Evolutionary conservation across 2,113 vertebrate species (phyloP), one percentile per base, ranked within the genome.

Genomic region (Gorilla gorilla): DNA sequence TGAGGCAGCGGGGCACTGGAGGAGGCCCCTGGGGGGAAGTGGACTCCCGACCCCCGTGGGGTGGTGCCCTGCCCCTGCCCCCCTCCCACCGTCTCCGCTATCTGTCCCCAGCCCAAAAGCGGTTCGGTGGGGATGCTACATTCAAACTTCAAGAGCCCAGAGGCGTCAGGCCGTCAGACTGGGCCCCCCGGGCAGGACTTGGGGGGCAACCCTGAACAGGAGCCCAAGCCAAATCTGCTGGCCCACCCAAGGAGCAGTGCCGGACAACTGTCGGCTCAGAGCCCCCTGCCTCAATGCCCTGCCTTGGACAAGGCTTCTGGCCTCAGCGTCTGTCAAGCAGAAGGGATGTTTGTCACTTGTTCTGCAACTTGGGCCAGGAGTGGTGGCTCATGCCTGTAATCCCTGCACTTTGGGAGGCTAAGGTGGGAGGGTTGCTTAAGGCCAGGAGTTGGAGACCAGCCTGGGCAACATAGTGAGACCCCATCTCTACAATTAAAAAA

Each of bases 1-100:
- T 99, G 98, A 98, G 98, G 93, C 99, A 99, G 75, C 98, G 99
- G 80, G 99, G 98, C 0, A 76, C 84, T 2, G 94, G 83, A 43
- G 98, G 98, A 30, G 61, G 89, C 2, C 68, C 84, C 32, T 17
- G 94, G 3, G 75, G 45, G 4, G 97, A 98, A 27, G 22, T 2
- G 1, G 97, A 93, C 6, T 12, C 79, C 38, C 48, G 22, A 0
- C 81, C 72, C 9, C 85, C 76, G 68, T 72, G 93, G 95, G 64
- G 75, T 0, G 0, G 93, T 16, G 93, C 86, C 22, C 40, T 92
- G 23, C 72, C 94, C 18, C 30, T 4, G 20, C 13, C 16, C 59
- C 48, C 96, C 0, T 35, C 45, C 14, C 66, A 27, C 70, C 89
- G 1, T 11, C 66, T 94, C 10, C 84, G 0, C 32, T 95, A 96